Evolutionary conservation across 2,113 vertebrate genomes (phyloP), one percentile per base, ranked within the genome.

Genomic region (Tupaia tana): DNA sequence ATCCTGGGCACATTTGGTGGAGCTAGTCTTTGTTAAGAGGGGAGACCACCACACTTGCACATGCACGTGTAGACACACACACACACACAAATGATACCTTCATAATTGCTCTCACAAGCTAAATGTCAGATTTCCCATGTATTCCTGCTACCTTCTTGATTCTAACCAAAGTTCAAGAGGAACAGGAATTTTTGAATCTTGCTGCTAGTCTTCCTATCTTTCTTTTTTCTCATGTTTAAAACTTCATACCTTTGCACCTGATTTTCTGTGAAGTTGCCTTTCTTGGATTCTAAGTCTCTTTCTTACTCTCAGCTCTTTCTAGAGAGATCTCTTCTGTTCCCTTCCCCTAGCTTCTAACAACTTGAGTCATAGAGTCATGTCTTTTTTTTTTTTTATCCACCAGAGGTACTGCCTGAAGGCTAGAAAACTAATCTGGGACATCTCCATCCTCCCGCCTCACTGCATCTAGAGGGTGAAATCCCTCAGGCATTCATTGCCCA

Each of bases 371-470:
- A n/a, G n/a, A 43, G 56, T 66, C 58, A 1, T 78, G n/a, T 79
- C 87, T 94, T 94, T 93, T 93, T 91, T 94, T 94, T 93, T 93
- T 91, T 78, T 24, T 43, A 43, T 43, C 77, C 11, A 66, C 77
- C 34, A 66, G 27, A 82, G 84, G 91, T 58, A 56, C 85, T 79
- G 69, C 87, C 93, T 75, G 20, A 64, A 91, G 94, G 61, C 34
- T 66, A 24, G 88, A 54, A 83, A 25, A 14, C 73, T 70, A 56
- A 56, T 63, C 24, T 19, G 64, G 25, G 67, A 34, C 20, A 31
- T 52, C 22, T 87, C 34, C 22, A 3, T 43, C 2, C 29, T 81
- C 75, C 93, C 78, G 70, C 52, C 86, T 78, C 91, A 25, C 77
- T n/a, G 58, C 67, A 69, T 79, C 66, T 80, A 24, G 61, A 14